These are phyloP conservation scores for Scopus umbretta DNA, from an alignment of 2,113 vertebrate species.

Conservation along the genomic window DNA sequence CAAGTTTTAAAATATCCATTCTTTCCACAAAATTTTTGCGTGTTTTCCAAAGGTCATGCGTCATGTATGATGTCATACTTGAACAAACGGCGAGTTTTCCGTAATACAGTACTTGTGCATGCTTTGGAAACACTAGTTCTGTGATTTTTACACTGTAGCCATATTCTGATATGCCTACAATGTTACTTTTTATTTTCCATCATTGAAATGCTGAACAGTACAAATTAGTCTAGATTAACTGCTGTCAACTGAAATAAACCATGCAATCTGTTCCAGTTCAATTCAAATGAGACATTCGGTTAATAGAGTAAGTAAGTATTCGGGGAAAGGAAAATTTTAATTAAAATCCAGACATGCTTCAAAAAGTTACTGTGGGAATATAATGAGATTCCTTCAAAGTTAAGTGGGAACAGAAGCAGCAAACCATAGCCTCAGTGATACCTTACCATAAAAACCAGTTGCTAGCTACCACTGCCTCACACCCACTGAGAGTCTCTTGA, in stretches of 20 bases:
- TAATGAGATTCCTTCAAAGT: not conserved
- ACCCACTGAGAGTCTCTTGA: not conserved
- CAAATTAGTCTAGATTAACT: not conserved
- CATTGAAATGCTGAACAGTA: not conserved
- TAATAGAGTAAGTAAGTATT: not conserved
- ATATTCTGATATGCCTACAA: not conserved
- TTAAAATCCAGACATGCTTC: not conserved
- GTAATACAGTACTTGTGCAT: not conserved
- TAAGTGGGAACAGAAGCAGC: not conserved
- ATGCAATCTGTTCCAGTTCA: not conserved
- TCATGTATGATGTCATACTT: not conserved
- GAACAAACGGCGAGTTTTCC: not conserved
- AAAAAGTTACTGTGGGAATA: not conserved
- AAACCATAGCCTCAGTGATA: not conserved
- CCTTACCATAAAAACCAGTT: not conserved
- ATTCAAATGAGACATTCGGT: not conserved
- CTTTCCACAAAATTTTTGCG: not conserved
- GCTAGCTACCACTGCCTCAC: not conserved
- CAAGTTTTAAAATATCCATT: not conserved
- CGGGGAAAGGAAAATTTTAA: not conserved
- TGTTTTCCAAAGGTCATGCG: not conserved
- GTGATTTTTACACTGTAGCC: constrained; percentile 16
- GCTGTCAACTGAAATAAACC: not conserved
- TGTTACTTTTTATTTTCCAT: not conserved
- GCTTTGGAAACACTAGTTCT: not conserved